Conservation (phyloP, 2,797 vertebrate species). For the Sardinella longiceps region DNA sequence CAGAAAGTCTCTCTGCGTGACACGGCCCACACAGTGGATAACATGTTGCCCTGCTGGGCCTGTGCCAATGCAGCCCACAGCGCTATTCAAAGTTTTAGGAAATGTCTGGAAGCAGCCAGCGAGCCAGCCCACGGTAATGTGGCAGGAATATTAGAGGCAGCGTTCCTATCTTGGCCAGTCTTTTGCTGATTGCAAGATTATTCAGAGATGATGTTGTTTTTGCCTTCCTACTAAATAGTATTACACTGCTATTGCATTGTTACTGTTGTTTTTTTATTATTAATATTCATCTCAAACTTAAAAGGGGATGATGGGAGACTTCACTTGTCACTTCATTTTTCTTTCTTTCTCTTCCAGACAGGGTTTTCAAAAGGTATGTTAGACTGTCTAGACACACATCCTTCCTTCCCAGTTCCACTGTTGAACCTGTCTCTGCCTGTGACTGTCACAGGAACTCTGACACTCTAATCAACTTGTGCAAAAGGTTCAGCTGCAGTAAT, state of each 20-base stretch:
- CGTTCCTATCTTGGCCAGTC: too few relatives aligned
- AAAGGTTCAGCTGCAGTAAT: constrained; percentile 8
- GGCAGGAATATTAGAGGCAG: not conserved
- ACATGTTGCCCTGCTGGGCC: constrained; percentile 4
- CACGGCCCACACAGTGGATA: constrained; percentile 1
- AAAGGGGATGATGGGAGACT: not conserved
- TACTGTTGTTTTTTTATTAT: not conserved
- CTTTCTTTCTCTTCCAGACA: not conserved
- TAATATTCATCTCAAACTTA: not conserved
- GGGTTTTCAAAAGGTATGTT: not conserved
- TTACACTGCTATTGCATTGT: not conserved
- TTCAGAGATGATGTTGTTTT: not conserved
- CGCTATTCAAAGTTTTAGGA: constrained; percentile 12
- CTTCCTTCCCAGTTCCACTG: constrained; percentile 20
- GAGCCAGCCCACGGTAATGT: not conserved
- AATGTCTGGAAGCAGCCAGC: not conserved
- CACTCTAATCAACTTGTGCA: constrained; percentile 18
- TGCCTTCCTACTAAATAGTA: not conserved
- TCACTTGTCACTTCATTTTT: not conserved
- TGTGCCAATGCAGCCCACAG: not conserved
- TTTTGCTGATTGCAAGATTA: not conserved
- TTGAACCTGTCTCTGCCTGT: constrained; percentile 4
- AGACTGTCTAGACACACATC: not conserved
- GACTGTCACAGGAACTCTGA: constrained; percentile 21
- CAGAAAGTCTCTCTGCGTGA: not conserved